Base-by-base conservation (phyloP, 2,888 invertebrate genomes). In the Polydrusus cervinus region DNA sequence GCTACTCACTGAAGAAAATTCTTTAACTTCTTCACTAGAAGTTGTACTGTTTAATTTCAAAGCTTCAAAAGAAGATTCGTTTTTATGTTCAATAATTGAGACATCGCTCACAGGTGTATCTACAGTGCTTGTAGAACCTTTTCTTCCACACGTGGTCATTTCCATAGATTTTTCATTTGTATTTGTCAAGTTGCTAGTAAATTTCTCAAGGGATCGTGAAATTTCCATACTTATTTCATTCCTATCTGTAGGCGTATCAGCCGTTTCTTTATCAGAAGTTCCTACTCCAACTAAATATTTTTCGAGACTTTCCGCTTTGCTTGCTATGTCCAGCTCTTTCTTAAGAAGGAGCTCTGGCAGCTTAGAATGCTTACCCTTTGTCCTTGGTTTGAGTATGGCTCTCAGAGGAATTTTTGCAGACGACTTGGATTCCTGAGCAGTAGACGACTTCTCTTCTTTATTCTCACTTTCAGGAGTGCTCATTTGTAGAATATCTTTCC, bases 1-100 rank as follows among this genome's bases (percentile, higher is more conserved):
- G 49, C 72, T 72, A 43, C 72, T 72, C 3, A 49, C 66, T n/a
- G 72, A 72, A 34, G 57, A 60, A 61, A 72, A 72, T 5, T 25
- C 10, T 34, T 40, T 66, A 55, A 38, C 65, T 61, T 43, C 47
- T 5, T 72, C 61, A 14, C 67, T 51, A 3, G 66, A 57, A 8
- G 8, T 13, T 1, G 71, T 64, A 55, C 3, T 30, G 38, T 71
- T 51, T 11, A 49, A 14, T 47, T 47, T 61, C 8, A 40, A 16
- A 1, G 38, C 40, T 11, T 55, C 55, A 25, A n/a, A 20, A 10
- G 30, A 30, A 47, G 34, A 30, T 49, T 51, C 18, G 3, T 14
- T 38, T 5, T 11, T 16, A 16, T 38, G 18, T 38, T 11, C 49
- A 34, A 30, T 13, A 66, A 40, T 11, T 47, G 14, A 30, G 1